Evolutionary conservation across 2,113 vertebrate genomes (phyloP).

Genomic region (Corvus moneduloides): DNA sequence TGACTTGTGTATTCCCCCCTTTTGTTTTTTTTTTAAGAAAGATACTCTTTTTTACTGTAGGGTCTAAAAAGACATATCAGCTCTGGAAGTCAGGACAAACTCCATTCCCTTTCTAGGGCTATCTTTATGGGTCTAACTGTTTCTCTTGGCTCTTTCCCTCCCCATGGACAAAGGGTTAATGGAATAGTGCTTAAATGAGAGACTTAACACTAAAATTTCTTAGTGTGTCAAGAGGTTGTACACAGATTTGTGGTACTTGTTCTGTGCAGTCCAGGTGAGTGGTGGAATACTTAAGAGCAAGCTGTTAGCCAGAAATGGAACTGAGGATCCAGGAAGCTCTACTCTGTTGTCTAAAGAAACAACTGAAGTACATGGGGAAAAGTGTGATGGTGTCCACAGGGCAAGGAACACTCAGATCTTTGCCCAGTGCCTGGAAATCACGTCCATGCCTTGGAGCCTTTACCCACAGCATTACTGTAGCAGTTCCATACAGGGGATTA

Average conservation of each 20-base stretch:
- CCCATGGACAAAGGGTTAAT: background rate
- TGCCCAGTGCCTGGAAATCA: background rate
- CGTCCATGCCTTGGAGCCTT: background rate
- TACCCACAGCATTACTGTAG: background rate
- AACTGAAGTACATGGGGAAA: fast-evolving
- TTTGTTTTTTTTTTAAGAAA: background rate
- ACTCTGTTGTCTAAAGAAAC: background rate
- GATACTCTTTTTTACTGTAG: background rate
- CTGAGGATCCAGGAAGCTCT: background rate
- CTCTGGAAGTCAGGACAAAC: background rate
- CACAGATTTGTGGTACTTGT: background rate
- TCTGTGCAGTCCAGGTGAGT: background rate
- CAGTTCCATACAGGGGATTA: background rate
- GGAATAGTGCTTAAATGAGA: background rate
- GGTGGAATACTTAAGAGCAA: background rate
- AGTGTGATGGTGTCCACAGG: background rate
- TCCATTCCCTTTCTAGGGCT: background rate
- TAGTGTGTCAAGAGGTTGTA: background rate
- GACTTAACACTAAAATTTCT: background rate
- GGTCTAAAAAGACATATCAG: background rate
- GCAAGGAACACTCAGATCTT: background rate
- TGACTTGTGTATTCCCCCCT: background rate
- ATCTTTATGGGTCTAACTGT: background rate
- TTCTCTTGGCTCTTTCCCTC: background rate
- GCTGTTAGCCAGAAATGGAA: background rate